Base-by-base conservation (phyloP, 2,113 vertebrate genomes). In the Emydocephalus ijimae region DNA sequence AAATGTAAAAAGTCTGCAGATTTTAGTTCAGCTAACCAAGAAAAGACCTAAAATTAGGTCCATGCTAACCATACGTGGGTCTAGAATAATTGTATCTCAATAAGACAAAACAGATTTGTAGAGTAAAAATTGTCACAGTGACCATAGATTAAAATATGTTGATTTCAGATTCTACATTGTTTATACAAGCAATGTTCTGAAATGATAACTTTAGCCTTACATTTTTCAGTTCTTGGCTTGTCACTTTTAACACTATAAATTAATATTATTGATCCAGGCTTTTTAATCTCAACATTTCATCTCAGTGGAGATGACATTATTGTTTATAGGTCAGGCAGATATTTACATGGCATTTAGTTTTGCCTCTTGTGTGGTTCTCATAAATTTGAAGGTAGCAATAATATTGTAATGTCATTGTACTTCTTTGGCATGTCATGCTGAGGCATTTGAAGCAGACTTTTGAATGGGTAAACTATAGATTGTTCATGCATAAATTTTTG, bases 261-360 rank as follows among this genome's bases (percentile, higher is more conserved):
- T 95, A 94, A 95, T 96, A 87, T 61, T 93, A 95, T 92, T 88
- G 95, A 96, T 95, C 91, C 8, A 43, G 26, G 88, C n/a, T 94
- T 93, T 90, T 95, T 91, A 95, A 96, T 95, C 90, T 93, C 64
- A 88, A 94, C 94, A 20, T 93, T 88, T 92, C 59, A 89, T 91
- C 52, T 94, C 91, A 93, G 39, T 87, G 43, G 59, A n/a, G 59
- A 14, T 91, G 85, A 92, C 87, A 91, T 34, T 92, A 92, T 93
- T 95, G 93, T 96, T 95, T 94, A 93, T 92, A 92, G 69, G 88
- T 95, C 55, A 95, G 94, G 92, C 93, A 95, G 94, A 95, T 94
- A 95, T 95, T 96, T 95, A 94, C 85, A 18, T 89, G 91, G 90
- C 39, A 90, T 96, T 97, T 95, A 20, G 2, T 74, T 39, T 93